Evolutionary conservation across 1,140 invertebrate species (phyloP).

Genomic region (Macrostomum lignano): DNA sequence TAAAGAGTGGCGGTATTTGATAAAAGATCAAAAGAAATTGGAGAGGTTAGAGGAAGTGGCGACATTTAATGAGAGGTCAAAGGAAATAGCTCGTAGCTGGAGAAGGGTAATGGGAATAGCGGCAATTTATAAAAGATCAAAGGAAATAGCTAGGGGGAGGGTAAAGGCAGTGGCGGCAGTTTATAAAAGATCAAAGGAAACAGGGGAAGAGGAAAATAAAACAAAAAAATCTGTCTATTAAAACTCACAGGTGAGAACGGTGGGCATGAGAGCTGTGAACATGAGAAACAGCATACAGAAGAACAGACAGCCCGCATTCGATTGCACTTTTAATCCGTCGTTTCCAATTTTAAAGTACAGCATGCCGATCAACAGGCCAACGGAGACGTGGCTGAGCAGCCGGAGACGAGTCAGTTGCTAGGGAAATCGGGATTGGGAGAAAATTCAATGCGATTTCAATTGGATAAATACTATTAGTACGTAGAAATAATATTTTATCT

Average conservation of each 20-base stretch:
- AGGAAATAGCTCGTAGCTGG: too few relatives aligned
- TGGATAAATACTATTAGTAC: neutral
- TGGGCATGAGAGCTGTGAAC: slow-evolving; percentile 85
- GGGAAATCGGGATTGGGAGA: slow-evolving; percentile 14
- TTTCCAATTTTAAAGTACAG: slow-evolving; percentile 70
- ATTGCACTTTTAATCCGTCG: slow-evolving; percentile 62
- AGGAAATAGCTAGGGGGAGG: too few relatives aligned
- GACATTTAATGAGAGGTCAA: too few relatives aligned
- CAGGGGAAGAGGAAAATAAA: too few relatives aligned
- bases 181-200: too few relatives aligned
- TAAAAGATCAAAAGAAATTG: too few relatives aligned
- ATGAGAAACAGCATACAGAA: slow-evolving; percentile 76
- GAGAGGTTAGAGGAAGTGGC: too few relatives aligned
- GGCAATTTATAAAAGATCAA: too few relatives aligned
- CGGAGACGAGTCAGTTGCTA: slow-evolving; percentile 61
- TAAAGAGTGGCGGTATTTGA: too few relatives aligned
- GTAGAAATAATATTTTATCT: neutral
- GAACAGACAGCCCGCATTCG: slow-evolving; percentile 70
- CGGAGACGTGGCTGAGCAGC: slow-evolving; percentile 52
- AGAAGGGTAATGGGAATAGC: too few relatives aligned
- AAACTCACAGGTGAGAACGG: slow-evolving; percentile 69
- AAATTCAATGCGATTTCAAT: slow-evolving; percentile 1
- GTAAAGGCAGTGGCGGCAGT: too few relatives aligned
- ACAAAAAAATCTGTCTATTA: slow-evolving; percentile 9
- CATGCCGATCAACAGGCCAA: slow-evolving; percentile 59